phyloP scores from a whole-genome alignment of 1,140 invertebrate genomes.

The Drosophila prosaltans region DNA sequence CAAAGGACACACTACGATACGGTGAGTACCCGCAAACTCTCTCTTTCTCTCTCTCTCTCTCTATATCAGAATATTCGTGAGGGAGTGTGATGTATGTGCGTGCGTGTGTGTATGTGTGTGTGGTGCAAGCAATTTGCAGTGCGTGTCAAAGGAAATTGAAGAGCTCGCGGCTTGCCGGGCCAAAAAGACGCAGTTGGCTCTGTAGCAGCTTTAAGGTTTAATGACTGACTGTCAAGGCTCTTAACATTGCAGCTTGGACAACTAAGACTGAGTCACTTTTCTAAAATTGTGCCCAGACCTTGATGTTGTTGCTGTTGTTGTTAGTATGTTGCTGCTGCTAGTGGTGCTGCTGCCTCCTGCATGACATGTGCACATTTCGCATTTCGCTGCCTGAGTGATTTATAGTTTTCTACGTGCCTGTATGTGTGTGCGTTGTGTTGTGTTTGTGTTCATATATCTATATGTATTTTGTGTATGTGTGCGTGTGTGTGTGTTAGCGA shows the following conservation, averaged over 20 bases:
- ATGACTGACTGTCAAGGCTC: constrained; percentile 46
- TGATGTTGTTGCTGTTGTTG: constrained; percentile 21
- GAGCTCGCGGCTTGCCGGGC: constrained; percentile 49
- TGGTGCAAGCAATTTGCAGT: constrained; percentile 60
- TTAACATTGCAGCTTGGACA: constrained; percentile 36
- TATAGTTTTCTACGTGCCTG: constrained; percentile 61
- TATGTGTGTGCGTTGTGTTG: constrained; percentile 5
- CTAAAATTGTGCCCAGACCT: constrained; percentile 30
- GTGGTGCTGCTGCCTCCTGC: constrained; percentile 38
- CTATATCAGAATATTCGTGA: not conserved
- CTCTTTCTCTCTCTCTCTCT: not conserved
- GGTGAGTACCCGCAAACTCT: constrained; percentile 86
- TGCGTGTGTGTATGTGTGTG: constrained; percentile 17
- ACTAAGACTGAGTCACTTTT: constrained; percentile 39
- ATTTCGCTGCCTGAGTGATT: constrained; percentile 78
- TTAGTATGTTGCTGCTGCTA: constrained; percentile 14
- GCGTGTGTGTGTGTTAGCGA: not conserved
- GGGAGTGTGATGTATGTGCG: not conserved
- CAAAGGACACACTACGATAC: constrained; percentile 98
- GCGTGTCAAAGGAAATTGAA: constrained; percentile 74
- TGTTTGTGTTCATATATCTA: constrained; percentile 29
- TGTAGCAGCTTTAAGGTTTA: constrained; percentile 55
- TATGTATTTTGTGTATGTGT: constrained; percentile 34
- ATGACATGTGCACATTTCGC: constrained; percentile 78
- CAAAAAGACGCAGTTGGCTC: constrained; percentile 33